Conservation (phyloP, 1,140 invertebrate genomes). For the Venturia canescens region DNA sequence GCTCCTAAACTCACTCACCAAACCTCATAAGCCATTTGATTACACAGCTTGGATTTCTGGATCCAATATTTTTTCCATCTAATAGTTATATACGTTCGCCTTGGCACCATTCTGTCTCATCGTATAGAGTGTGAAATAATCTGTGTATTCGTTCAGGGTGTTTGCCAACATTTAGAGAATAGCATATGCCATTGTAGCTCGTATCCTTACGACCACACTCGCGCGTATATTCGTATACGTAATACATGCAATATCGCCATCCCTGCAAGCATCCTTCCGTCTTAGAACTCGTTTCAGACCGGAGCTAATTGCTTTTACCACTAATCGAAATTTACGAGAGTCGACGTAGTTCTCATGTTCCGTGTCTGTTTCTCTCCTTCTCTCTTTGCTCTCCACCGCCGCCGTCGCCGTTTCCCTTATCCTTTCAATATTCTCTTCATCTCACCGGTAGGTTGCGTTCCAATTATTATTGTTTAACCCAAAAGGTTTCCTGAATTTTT, state of each 20-base stretch:
- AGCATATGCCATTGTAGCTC: neutral
- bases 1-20: neutral
- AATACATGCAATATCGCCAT: neutral
- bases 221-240: neutral
- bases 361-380: neutral
- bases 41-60: too few relatives aligned
- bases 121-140: slow-evolving; percentile 5
- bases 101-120: slow-evolving; percentile 20
- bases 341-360: slow-evolving; percentile 25
- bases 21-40: too few relatives aligned
- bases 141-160: slow-evolving; percentile 41
- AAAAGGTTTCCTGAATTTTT: too few relatives aligned
- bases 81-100: neutral
- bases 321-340: slow-evolving; percentile 61
- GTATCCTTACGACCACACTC: neutral
- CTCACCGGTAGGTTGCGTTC: too few relatives aligned
- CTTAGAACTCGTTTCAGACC: slow-evolving; percentile 40
- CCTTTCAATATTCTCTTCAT: neutral
- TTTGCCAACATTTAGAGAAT: slow-evolving; percentile 25
- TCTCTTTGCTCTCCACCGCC: neutral
- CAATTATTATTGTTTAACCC: too few relatives aligned
- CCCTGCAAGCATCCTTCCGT: slow-evolving; percentile 45
- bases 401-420: neutral
- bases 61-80: too few relatives aligned
- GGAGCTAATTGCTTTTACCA: slow-evolving; percentile 56